phyloP scores from a whole-genome alignment of 2,113 vertebrate genomes.

The Syrmaticus mikado region DNA sequence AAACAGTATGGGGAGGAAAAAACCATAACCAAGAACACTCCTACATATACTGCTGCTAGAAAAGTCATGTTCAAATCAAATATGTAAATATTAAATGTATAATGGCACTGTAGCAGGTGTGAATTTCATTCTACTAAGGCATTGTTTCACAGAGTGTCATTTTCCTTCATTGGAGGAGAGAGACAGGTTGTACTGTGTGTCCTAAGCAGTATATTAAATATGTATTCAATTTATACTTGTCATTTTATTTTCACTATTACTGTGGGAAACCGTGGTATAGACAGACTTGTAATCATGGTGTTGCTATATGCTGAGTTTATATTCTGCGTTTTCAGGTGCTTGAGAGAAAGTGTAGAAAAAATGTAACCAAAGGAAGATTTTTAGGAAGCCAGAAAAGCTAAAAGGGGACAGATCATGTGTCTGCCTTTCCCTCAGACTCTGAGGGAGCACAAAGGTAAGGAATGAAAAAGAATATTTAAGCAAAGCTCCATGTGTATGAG shows the following conservation, averaged over 20 bases:
- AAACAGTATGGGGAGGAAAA: neutral
- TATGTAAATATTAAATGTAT: neutral
- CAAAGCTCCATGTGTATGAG: neutral
- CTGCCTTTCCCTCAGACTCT: neutral
- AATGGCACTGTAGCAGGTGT: neutral
- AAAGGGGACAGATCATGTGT: neutral
- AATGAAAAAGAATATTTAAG: neutral
- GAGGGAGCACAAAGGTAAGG: neutral
- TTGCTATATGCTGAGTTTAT: neutral
- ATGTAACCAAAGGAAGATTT: neutral
- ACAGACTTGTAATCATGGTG: neutral
- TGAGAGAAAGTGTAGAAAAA: neutral
- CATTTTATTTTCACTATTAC: neutral
- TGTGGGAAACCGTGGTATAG: neutral
- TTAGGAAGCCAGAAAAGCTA: neutral
- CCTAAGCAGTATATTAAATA: neutral
- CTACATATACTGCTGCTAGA: neutral
- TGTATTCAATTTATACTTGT: neutral
- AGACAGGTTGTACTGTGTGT: neutral
- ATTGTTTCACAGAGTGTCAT: neutral
- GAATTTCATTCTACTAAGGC: neutral
- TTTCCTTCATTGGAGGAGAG: neutral
- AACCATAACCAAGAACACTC: neutral
- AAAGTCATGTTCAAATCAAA: neutral
- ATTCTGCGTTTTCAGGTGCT: slow-evolving; percentile 9